Evolutionary conservation across 2,797 vertebrate genomes (phyloP), one percentile per base, ranked within the genome.

Genomic region (Sebastes alutus): DNA sequence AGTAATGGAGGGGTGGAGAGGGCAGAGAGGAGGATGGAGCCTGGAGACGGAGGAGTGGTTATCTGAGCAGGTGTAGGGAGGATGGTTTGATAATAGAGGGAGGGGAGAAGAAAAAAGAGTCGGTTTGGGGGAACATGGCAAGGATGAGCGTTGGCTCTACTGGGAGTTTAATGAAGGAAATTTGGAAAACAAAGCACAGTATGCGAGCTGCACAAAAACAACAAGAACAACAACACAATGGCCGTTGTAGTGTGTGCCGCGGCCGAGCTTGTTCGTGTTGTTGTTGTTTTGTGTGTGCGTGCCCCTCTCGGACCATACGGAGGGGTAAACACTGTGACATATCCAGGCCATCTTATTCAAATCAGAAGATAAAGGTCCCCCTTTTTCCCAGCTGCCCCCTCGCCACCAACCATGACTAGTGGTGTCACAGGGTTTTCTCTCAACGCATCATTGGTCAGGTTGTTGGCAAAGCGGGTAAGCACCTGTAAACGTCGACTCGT

Each of bases 291-390:
- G 27, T 81, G 77, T 80, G 64, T 46, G 64, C 5, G 78, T 71
- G 77, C 81, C 80, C 80, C 86, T 88, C 78, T 88, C 84, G 14
- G 86, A 97, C 95, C 96, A 95, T 97, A 96, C 96, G 71, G 84
- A 88, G 80, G 90, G 93, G 94, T 96, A 96, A 97, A 97, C 97
- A 96, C 95, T 96, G 94, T 97, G 96, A 97, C 97, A 98, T 97
- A 98, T 97, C 97, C 97, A 98, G 97, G 97, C 96, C 97, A 98
- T 97, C 97, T 99, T 97, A 98, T 99, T 99, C 97, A 99, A 98
- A 98, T 97, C 96, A 96, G 95, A 94, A 96, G 94, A 96, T 97
- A 97, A 97, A 97, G 96, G 96, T 96, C 96, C 96, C 96, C 94
- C 94, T 95, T 18, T 95, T 93, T 88, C 96, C 95, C 97, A 97